These are phyloP conservation scores for Rhabdornis inornatus DNA, from an alignment of 2,113 vertebrate species.

Conservation along the genomic window DNA sequence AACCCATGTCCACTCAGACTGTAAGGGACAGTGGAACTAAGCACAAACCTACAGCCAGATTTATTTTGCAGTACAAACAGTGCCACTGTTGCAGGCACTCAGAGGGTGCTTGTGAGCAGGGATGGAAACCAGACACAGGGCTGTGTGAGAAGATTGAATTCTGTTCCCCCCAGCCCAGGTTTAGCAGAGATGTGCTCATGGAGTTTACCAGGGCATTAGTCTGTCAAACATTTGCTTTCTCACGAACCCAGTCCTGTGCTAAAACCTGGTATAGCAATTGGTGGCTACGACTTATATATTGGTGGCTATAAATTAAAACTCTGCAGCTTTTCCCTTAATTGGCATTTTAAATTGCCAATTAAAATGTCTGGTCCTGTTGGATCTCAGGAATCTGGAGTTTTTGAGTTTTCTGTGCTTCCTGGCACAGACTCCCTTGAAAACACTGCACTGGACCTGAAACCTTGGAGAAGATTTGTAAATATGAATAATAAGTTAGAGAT, in stretches of 20 bases:
- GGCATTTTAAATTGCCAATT: neutral
- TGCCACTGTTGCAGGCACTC: neutral
- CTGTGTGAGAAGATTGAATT: neutral
- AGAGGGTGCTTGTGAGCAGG: neutral
- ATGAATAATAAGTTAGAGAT: no score
- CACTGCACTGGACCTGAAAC: no score
- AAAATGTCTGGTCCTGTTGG: neutral
- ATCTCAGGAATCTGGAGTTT: no score
- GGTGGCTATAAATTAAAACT: neutral
- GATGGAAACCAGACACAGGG: neutral
- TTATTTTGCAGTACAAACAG: neutral
- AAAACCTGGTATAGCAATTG: neutral
- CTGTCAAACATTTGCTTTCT: neutral
- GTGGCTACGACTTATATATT: neutral
- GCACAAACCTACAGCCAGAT: neutral
- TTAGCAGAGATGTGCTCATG: neutral
- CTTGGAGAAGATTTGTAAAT: no score
- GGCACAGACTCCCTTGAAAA: no score
- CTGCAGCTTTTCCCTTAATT: neutral
- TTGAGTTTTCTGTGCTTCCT: no score
- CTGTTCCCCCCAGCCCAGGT: neutral
- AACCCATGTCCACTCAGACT: neutral
- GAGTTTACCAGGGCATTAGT: neutral
- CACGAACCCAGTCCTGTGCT: neutral
- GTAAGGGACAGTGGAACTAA: neutral